Evolutionary conservation across 1,140 invertebrate species (phyloP).

Genomic region (Drosophila trapezifrons): DNA sequence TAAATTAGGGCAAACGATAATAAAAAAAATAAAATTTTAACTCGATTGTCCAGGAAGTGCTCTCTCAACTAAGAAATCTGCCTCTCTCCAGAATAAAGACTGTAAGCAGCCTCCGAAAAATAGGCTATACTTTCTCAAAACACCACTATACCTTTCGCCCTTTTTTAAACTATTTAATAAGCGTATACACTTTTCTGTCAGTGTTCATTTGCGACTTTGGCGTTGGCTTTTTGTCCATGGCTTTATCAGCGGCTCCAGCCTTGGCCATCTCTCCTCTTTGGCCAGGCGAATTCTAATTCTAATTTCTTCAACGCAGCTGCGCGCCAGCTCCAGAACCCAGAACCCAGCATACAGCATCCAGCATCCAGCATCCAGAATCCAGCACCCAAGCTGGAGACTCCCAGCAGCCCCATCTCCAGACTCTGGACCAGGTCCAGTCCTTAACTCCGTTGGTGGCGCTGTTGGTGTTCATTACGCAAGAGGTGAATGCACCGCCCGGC

Average conservation of each 20-base stretch:
- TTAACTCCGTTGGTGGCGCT: slow-evolving; percentile 74
- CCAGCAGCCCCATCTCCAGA: slow-evolving; percentile 11
- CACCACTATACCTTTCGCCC: too few species aligned
- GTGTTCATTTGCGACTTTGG: slow-evolving; percentile 52
- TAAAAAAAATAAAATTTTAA: neutral
- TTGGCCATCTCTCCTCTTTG: slow-evolving; percentile 50
- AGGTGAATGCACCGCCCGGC: slow-evolving; percentile 73
- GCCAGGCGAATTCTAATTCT: slow-evolving; percentile 68
- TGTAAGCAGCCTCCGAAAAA: neutral
- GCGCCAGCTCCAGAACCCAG: slow-evolving; percentile 49
- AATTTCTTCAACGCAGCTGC: slow-evolving; percentile 80
- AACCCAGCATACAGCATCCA: neutral
- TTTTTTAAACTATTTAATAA: neutral
- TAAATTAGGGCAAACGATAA: too few species aligned
- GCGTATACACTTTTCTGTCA: neutral
- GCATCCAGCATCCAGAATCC: neutral
- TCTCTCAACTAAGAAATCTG: too few species aligned
- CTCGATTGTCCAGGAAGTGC: neutral
- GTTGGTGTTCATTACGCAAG: slow-evolving; percentile 81
- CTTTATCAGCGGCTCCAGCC: slow-evolving; percentile 56
- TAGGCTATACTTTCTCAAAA: too few species aligned
- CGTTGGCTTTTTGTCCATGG: slow-evolving; percentile 49
- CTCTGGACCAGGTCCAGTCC: slow-evolving; percentile 47
- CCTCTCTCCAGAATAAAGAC: neutral
- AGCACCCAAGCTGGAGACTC: slow-evolving; percentile 10